Evolutionary conservation across 2,113 vertebrate genomes (phyloP).

Genomic region (Cololabis saira): DNA sequence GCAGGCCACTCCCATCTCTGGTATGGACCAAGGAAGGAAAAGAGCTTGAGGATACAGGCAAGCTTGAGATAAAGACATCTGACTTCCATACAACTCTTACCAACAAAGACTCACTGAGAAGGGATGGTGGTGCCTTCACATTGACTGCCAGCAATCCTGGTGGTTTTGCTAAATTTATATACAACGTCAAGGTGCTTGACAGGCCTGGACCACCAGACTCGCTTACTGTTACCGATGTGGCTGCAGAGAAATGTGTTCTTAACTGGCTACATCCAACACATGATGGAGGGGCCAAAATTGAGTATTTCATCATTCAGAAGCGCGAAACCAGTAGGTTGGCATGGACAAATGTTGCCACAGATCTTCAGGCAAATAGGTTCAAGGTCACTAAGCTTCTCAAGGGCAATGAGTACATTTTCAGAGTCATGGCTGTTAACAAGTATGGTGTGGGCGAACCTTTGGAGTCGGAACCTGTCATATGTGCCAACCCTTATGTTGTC

Average conservation of each 20-base stretch:
- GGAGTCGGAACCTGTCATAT: conserved; percentile 91
- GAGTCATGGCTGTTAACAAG: conserved; percentile 99
- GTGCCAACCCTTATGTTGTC: conserved; percentile 90
- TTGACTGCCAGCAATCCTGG: conserved; percentile 96
- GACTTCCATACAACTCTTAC: conserved; percentile 91
- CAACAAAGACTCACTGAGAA: conserved; percentile 93
- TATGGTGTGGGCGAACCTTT: conserved; percentile 93
- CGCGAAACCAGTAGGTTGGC: conserved; percentile 97
- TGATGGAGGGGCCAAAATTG: conserved; percentile 95
- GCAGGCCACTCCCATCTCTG: conserved; percentile 91
- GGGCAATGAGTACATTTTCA: conserved; percentile 97
- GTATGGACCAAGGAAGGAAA: conserved; percentile 96
- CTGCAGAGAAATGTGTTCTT: conserved; percentile 94
- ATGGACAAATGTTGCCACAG: conserved; percentile 94
- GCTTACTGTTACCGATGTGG: conserved; percentile 88
- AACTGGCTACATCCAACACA: conserved; percentile 95
- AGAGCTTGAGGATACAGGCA: conserved; percentile 91
- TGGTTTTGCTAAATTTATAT: conserved; percentile 95
- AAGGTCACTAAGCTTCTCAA: conserved; percentile 96
- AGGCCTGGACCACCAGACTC: conserved; percentile 96
- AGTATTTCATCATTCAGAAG: conserved; percentile 94
- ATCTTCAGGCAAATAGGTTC: conserved; percentile 92
- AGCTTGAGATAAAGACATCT: conserved; percentile 91
- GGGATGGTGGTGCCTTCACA: conserved; percentile 89
- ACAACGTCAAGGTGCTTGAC: conserved; percentile 95